Base-by-base conservation (phyloP, 2,797 vertebrate species). In the Sarcophilus harrisii region DNA sequence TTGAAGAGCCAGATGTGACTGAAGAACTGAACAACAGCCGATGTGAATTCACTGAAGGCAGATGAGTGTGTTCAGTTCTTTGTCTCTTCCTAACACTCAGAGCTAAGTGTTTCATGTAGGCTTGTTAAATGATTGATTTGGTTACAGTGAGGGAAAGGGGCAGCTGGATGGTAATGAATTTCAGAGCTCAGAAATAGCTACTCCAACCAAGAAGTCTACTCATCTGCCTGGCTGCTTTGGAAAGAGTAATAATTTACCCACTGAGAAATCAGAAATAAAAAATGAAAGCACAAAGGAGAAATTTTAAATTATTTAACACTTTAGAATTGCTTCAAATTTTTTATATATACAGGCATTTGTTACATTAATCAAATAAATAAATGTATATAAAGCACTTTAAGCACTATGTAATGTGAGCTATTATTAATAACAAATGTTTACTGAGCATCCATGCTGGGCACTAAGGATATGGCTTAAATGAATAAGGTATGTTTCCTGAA, bases 81-180 rank as follows among this genome's bases (percentile, higher is more conserved):
- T 73, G 32, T 73, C 32, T 73, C 32, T 38, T 73, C 62, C n/a
- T 73, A 9, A 2, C 6, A 21, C 66, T n/a, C 66, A 73, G 18
- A 38, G 66, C 66, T 2, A 73, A 38, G n/a, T 73, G 27, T 73
- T 38, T 14, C n/a, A 24, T 73, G n/a, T 9, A 38, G 38, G 9
- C 66, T 73, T 73, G 66, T n/a, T 73, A 73, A 73, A 73, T 38
- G 66, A 73, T 73, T 73, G n/a, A 73, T 73, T 73, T 73, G n/a
- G 66, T 38, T 5, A 38, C 5, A 38, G n/a, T 9, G 5, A 24
- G 16, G 66, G 66, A 66, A 73, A 73, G 66, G 16, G 21, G 18
- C n/a, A 32, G 0, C n/a, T 73, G 6, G n/a, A 73, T 12, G n/a
- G 16, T 38, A 18, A 73, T 21, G 38, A 73, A 16, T 73, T 73